phyloP scores from a whole-genome alignment of 37 sponge, comb jelly and placozoan genomes.

The Hexactinellida sp. region DNA sequence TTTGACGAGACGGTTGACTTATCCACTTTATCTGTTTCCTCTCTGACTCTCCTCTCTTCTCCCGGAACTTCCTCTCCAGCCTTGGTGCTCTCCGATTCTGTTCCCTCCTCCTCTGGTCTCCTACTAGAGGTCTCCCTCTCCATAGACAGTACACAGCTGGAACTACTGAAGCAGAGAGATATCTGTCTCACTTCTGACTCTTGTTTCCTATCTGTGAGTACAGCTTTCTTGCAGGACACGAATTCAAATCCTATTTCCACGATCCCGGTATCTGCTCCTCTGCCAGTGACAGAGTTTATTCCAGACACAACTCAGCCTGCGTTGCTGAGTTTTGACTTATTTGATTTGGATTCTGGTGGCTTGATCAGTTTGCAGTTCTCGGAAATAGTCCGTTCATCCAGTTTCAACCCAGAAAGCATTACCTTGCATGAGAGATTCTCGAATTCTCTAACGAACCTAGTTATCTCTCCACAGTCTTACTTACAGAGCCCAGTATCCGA shows the following conservation, averaged over 20 bases:
- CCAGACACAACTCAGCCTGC: constrained; percentile 54
- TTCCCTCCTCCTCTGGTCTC: constrained; percentile 25
- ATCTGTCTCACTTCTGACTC: constrained; percentile 42
- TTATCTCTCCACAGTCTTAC: neutral
- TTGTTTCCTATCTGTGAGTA: constrained; percentile 48
- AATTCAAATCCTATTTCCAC: constrained; percentile 33
- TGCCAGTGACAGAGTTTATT: constrained; percentile 26
- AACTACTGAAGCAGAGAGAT: constrained; percentile 51
- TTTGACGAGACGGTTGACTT: constrained; percentile 80
- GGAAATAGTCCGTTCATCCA: constrained; percentile 51
- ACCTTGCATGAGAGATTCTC: neutral
- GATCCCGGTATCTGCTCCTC: constrained; percentile 21
- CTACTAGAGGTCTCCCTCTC: constrained; percentile 33
- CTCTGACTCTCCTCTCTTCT: constrained; percentile 46
- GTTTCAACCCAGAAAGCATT: constrained; percentile 27
- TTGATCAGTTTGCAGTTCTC: neutral
- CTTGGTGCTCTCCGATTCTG: constrained; percentile 22
- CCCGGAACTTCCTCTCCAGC: neutral
- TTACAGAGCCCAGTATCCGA: constrained; percentile 18
- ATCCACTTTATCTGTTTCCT: constrained; percentile 19
- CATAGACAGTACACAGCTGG: constrained; percentile 34
- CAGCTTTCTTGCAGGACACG: constrained; percentile 50
- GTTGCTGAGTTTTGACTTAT: constrained; percentile 37
- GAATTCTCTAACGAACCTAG: neutral
- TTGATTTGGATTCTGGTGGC: constrained; percentile 5